Percentiles rank a stretch among this genome's conserved stretches.
Evolutionary conservation across 2,797 vertebrate species (phyloP).

Genomic region (Semaprochilodus insignis): DNA sequence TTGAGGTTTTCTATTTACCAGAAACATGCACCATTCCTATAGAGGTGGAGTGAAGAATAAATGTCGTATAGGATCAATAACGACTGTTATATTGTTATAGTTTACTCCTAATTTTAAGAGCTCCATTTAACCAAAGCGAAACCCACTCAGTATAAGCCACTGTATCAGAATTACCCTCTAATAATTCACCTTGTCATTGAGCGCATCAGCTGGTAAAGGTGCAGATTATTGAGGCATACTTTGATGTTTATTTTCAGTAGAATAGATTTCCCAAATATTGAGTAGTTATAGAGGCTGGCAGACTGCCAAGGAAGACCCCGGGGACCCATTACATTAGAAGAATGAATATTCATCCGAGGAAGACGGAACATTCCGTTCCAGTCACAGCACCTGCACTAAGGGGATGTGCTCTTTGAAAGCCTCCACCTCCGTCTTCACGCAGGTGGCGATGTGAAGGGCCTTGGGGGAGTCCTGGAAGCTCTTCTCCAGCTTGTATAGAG

Average conservation of each 20-base stretch:
- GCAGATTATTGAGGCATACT: not conserved
- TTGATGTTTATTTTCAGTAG: not conserved
- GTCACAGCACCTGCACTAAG: slow-evolving; percentile 78
- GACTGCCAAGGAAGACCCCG: not conserved
- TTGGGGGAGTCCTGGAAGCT: slow-evolving; percentile 77
- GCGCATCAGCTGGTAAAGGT: not conserved
- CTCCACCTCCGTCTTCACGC: slow-evolving; percentile 81
- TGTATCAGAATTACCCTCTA: not conserved
- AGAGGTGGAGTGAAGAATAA: not conserved
- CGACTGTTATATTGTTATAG: too few relatives aligned
- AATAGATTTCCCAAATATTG: slow-evolving; percentile 9
- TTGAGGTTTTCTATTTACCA: too few relatives aligned
- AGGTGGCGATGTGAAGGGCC: slow-evolving; percentile 78
- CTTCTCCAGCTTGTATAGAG: slow-evolving; percentile 87
- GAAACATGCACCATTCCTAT: too few relatives aligned
- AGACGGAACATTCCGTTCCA: not conserved
- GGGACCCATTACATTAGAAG: not conserved
- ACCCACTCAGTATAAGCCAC: not conserved
- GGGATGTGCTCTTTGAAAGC: slow-evolving; percentile 85
- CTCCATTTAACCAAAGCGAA: not conserved
- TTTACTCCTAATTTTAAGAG: not conserved
- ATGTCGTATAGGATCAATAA: too few relatives aligned
- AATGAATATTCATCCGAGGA: not conserved
- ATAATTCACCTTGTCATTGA: not conserved
- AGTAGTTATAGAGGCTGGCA: not conserved